Evolutionary conservation across 2,888 invertebrate species (phyloP).

Genomic region (Galeopsomyia nigrocyanea): DNA sequence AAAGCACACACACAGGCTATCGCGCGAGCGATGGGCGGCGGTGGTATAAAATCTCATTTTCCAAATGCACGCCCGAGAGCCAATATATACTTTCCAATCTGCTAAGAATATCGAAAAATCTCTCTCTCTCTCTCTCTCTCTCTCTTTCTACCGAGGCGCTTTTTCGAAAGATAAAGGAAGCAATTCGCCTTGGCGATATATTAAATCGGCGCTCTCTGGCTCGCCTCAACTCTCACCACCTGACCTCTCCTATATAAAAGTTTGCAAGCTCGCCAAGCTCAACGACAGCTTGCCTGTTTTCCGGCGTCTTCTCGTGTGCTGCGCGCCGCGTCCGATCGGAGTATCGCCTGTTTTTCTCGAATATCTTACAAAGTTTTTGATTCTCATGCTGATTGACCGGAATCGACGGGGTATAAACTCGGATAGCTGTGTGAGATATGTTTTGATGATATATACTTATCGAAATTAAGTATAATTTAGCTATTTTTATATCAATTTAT

Average conservation of each 20-base stretch:
- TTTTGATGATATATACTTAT: too few species aligned
- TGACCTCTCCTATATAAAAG: constrained; percentile 14
- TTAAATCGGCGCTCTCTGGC: constrained; percentile 3
- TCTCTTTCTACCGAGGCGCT: constrained; percentile 5
- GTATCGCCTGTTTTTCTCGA: too few species aligned
- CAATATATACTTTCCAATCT: constrained; percentile 35
- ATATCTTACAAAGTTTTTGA: too few species aligned
- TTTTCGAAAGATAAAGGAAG: constrained; percentile 40
- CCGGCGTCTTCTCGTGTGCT: too few species aligned
- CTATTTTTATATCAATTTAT: too few species aligned
- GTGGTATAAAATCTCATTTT: constrained; percentile 46
- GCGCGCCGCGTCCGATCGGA: too few species aligned
- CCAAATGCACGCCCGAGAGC: constrained; percentile 37
- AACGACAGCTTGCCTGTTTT: too few species aligned
- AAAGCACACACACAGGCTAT: constrained; percentile 11
- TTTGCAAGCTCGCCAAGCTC: too few species aligned
- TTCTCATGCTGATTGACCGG: too few species aligned
- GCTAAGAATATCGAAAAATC: constrained; percentile 37
- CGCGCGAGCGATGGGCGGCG: not conserved
- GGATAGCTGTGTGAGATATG: too few species aligned
- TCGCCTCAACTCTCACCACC: not conserved
- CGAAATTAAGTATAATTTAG: too few species aligned
- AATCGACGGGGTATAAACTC: too few species aligned
- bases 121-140: not conserved
- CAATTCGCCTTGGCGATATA: constrained; percentile 14